A percentile compares a stretch with the other conserved stretches of the same genome.
Conservation (phyloP, 2,888 invertebrate species). For the Julus scanicus region DNA sequence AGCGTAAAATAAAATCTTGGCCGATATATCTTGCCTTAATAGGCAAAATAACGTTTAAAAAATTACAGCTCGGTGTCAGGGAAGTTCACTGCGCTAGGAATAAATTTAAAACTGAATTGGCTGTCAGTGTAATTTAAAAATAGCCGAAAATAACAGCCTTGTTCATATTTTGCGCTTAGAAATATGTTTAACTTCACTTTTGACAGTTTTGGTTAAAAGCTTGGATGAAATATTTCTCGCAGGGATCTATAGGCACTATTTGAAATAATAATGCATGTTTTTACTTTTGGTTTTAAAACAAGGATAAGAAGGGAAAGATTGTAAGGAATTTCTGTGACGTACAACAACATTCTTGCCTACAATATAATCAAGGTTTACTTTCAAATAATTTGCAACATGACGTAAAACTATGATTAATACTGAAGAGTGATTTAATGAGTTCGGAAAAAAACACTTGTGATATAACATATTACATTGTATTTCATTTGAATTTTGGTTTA, state of each 20-base stretch:
- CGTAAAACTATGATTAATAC: too few relatives aligned
- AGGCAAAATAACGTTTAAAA: background rate
- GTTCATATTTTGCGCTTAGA: constrained; percentile 40
- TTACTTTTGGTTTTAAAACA: background rate
- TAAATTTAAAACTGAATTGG: constrained; percentile 42
- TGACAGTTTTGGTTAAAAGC: background rate
- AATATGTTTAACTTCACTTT: constrained; percentile 25
- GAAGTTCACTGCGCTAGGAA: background rate
- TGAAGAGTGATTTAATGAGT: too few relatives aligned
- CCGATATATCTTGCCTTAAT: background rate
- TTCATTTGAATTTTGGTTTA: background rate
- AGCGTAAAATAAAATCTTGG: background rate
- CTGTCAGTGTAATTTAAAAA: constrained; percentile 30
- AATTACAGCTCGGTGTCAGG: constrained; percentile 41
- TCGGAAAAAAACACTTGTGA: too few relatives aligned
- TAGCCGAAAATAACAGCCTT: background rate
- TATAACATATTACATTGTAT: background rate
- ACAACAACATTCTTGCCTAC: too few relatives aligned
- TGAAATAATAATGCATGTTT: background rate
- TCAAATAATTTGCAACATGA: too few relatives aligned
- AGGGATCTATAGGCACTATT: background rate
- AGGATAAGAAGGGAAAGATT: background rate
- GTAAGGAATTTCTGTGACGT: background rate
- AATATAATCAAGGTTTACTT: too few relatives aligned
- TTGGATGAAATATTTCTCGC: background rate